Base-by-base conservation (phyloP, 2,888 invertebrate genomes). In the Scaptomyza parva region DNA sequence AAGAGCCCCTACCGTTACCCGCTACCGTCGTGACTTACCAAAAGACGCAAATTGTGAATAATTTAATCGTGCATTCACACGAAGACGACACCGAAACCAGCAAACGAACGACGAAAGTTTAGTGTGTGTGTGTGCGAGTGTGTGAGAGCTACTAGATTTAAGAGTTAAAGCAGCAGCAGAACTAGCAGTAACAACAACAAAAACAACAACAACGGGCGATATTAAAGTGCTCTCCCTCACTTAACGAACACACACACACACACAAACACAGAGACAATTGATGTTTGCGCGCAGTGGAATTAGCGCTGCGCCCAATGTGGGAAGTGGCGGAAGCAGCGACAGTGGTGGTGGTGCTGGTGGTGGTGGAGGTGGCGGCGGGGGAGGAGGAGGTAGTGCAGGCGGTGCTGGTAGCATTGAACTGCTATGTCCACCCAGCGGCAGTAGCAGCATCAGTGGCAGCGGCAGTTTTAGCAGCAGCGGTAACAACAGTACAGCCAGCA, bases 21-120 rank as follows among this genome's bases (percentile, higher is more conserved):
- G 33, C 28, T 55, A 18, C 45, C n/a, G n/a, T n/a, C n/a, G n/a
- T n/a, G 55, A 52, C 64, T 64, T 64, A 60, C 65, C 58, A 59
- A 70, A 70, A 82, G 83, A 87, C 82, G 86, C 88, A 82, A 73
- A 73, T 87, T 86, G 76, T 79, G 88, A 87, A 82, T 87, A 82
- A 70, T 79, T 83, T 83, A 88, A 83, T 88, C 82, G 82, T 83
- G 64, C 82, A 82, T 82, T 82, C 82, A 82, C 87, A 78, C 86
- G 61, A 54, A 47, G 59, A 52, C 57, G n/a, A 37, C 63, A 43
- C 9, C 33, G 1, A 1, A 9, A 47, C 18, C 41, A 35, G 20
- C 30, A 43, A 47, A 41, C 69, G 40, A 20, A 14, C 41, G 30
- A 35, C 45, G 18, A 41, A 30, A 43, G 43, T 11, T n/a, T 14